These are phyloP conservation scores for Pardosa pseudoannulata DNA, from an alignment of 2,888 invertebrate genomes.

Conservation along the genomic window DNA sequence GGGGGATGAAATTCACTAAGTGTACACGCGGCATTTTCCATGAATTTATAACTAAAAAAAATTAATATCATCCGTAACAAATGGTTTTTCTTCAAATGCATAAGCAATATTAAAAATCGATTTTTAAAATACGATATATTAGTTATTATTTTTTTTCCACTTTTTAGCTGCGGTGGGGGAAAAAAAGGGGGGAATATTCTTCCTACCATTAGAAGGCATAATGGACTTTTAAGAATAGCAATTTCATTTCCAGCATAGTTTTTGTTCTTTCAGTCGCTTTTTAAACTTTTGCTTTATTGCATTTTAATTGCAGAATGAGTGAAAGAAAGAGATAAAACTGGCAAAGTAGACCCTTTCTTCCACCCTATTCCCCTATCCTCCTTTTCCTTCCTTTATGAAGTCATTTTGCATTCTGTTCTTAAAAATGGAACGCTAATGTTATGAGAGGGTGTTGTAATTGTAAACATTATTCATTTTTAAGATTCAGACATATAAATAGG, in stretches of 20 bases:
- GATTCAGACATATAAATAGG: too few species aligned
- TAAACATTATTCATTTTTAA: too few species aligned
- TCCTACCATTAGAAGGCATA: background rate
- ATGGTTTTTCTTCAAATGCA: background rate
- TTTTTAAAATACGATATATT: background rate
- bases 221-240: conserved; percentile 5
- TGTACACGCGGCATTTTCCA: too few species aligned
- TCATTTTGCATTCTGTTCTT: too few species aligned
- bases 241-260: background rate
- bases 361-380: too few species aligned
- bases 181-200: too few species aligned
- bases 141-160: background rate
- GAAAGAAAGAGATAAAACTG: too few species aligned
- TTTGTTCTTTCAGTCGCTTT: background rate
- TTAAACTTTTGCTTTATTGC: background rate
- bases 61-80: background rate
- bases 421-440: too few species aligned
- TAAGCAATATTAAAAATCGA: conserved; percentile 7
- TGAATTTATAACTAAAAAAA: background rate
- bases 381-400: too few species aligned
- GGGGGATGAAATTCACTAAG: background rate
- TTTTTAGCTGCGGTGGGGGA: too few species aligned
- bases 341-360: too few species aligned
- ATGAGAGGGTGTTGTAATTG: too few species aligned
- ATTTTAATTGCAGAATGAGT: background rate